These are phyloP conservation scores for Caradrina clavipalpis DNA, from an alignment of 2,888 invertebrate species.

Conservation along the genomic window DNA sequence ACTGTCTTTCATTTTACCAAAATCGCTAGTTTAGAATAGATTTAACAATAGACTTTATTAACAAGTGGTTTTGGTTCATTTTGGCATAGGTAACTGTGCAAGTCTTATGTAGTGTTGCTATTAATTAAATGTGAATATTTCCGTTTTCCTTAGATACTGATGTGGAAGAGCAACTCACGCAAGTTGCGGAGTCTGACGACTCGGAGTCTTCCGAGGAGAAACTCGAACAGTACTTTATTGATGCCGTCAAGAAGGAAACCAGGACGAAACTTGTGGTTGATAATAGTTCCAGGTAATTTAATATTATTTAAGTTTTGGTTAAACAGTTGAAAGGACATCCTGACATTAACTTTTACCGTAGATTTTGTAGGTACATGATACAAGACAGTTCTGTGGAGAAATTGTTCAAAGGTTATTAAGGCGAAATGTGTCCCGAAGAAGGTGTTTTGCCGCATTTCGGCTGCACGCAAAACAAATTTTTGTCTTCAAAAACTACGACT, in stretches of 20 bases:
- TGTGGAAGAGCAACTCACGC: conserved; percentile 90
- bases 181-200: conserved; percentile 95
- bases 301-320: no score
- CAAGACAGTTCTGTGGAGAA: no score
- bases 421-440: no score
- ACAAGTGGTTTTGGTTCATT: not conserved
- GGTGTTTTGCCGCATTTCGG: no score
- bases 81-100: conserved; percentile 3
- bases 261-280: conserved; percentile 78
- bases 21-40: no score
- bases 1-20: no score
- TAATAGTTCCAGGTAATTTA: conserved; percentile 76
- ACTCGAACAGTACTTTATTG: conserved; percentile 92
- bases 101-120: not conserved
- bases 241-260: conserved; percentile 85
- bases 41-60: not conserved
- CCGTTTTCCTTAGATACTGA: conserved; percentile 69
- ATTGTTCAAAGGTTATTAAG: no score
- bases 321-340: no score
- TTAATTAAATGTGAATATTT: conserved; percentile 15
- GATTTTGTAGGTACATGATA: no score
- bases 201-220: conserved; percentile 95
- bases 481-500: no score
- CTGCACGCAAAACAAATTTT: no score
- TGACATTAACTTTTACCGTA: no score